A percentile compares a stretch with the other conserved stretches of the same genome.
Conservation (phyloP, 2,888 invertebrate species). For the Caenorhabditis sp. region DNA sequence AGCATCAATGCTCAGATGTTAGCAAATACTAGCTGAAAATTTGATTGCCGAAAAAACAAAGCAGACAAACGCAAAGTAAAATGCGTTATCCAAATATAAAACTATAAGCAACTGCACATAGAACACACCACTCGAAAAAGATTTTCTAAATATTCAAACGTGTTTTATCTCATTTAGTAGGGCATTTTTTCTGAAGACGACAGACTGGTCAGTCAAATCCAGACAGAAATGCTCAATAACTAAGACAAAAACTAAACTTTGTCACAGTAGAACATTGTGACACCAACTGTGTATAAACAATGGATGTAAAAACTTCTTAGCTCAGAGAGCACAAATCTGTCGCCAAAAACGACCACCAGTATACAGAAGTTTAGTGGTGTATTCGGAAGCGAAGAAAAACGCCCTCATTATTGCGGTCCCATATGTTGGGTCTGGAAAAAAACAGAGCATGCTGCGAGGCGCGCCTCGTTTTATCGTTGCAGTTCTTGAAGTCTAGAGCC, state of each 20-base stretch:
- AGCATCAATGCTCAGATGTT: slow-evolving; percentile 30
- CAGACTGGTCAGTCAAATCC: too few species aligned
- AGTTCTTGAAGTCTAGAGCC: slow-evolving; percentile 56
- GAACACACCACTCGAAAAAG: too few species aligned
- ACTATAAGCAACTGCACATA: too few species aligned
- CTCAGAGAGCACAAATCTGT: slow-evolving; percentile 42
- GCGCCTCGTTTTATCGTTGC: slow-evolving; percentile 53
- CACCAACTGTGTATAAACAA: slow-evolving; percentile 45
- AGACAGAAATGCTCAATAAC: neutral
- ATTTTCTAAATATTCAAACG: too few species aligned
- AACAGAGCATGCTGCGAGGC: slow-evolving; percentile 24
- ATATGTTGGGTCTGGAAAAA: slow-evolving; percentile 41
- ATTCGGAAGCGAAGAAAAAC: slow-evolving; percentile 47
- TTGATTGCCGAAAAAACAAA: neutral
- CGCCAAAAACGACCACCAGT: slow-evolving; percentile 1
- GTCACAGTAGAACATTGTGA: neutral
- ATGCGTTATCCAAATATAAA: too few species aligned
- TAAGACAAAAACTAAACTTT: neutral
- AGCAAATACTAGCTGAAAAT: too few species aligned
- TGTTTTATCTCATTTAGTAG: too few species aligned
- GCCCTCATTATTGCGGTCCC: slow-evolving; percentile 56
- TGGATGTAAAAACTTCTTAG: neutral
- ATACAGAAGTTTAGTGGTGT: slow-evolving; percentile 49
- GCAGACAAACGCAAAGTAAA: too few species aligned
- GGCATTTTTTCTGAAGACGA: too few species aligned